Evolutionary conservation across 2,113 vertebrate species (phyloP).

Genomic region (Gavialis gangeticus): DNA sequence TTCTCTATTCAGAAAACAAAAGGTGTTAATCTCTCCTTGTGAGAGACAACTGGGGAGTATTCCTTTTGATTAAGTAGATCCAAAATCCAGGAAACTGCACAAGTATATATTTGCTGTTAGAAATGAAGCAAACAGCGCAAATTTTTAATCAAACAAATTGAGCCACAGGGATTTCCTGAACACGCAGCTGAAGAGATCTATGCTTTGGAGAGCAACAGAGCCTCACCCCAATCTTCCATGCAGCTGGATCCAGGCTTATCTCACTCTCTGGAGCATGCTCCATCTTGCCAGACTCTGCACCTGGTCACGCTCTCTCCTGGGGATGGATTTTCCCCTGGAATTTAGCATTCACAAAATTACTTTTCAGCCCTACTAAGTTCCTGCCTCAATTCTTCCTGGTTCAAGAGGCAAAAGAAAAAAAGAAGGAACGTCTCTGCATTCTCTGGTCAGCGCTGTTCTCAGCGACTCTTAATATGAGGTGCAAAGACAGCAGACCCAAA

Average conservation of each 20-base stretch:
- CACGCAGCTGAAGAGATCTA: neutral
- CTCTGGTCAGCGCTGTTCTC: neutral
- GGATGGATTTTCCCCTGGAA: neutral
- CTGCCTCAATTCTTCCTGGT: no score
- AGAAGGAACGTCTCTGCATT: no score
- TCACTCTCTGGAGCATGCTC: neutral
- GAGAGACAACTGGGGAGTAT: neutral
- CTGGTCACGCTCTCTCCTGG: neutral
- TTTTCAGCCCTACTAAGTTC: neutral
- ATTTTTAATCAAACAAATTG: neutral
- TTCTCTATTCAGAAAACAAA: neutral
- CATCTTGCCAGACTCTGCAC: neutral
- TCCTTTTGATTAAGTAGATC: neutral
- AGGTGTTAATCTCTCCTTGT: neutral
- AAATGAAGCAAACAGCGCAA: neutral
- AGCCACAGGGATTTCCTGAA: neutral
- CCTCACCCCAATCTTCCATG: neutral
- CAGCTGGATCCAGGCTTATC: neutral
- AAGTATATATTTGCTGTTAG: neutral
- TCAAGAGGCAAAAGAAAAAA: no score
- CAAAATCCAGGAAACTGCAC: neutral
- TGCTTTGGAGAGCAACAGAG: neutral
- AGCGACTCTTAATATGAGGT: neutral
- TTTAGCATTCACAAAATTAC: neutral
- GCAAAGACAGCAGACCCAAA: neutral